Percentiles rank a stretch among this genome's conserved stretches.
These are phyloP conservation scores for Chrysaora quinquecirrha DNA, from an alignment of 30 jellyfish, hydroid and myxozoan species.

Conservation along the genomic window DNA sequence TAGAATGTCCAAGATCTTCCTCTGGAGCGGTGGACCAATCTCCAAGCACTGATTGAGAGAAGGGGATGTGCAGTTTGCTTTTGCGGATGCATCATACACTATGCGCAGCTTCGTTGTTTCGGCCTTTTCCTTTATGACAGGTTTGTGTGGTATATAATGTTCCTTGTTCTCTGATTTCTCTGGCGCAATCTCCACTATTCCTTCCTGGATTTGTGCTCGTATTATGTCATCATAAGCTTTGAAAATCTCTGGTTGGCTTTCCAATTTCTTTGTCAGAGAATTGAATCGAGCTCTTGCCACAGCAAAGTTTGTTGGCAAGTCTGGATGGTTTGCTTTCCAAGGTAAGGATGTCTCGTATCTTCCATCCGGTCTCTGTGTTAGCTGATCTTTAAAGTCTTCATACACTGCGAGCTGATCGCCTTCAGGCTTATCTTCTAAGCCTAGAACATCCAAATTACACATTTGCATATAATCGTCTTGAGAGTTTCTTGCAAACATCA, in stretches of 20 bases:
- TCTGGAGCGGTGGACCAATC: constrained; percentile 73
- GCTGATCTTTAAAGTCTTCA: constrained; percentile 74
- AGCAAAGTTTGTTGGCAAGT: constrained; percentile 31
- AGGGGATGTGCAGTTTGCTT: constrained; percentile 32
- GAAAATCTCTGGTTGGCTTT: constrained; percentile 46
- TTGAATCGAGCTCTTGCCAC: constrained; percentile 56
- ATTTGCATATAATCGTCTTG: too few species aligned
- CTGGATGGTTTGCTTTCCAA: constrained; percentile 34
- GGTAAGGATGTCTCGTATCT: constrained; percentile 41
- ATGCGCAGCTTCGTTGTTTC: too few species aligned
- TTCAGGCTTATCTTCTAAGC: too few species aligned
- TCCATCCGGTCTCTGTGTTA: constrained; percentile 46
- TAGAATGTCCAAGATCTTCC: constrained; percentile 44
- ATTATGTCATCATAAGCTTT: constrained; percentile 53
- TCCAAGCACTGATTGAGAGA: constrained; percentile 79
- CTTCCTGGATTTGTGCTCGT: constrained; percentile 59
- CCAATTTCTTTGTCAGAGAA: constrained; percentile 23
- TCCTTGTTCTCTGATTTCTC: constrained; percentile 36
- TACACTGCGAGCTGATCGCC: too few species aligned
- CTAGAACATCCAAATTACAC: too few species aligned
- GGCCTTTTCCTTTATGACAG: constrained; percentile 67
- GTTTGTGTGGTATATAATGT: constrained; percentile 72
- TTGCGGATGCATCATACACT: constrained; percentile 78
- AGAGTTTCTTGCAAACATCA: too few species aligned
- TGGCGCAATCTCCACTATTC: constrained; percentile 75